Evolutionary conservation across 2,113 vertebrate species (phyloP).

Genomic region (Garra rufa): DNA sequence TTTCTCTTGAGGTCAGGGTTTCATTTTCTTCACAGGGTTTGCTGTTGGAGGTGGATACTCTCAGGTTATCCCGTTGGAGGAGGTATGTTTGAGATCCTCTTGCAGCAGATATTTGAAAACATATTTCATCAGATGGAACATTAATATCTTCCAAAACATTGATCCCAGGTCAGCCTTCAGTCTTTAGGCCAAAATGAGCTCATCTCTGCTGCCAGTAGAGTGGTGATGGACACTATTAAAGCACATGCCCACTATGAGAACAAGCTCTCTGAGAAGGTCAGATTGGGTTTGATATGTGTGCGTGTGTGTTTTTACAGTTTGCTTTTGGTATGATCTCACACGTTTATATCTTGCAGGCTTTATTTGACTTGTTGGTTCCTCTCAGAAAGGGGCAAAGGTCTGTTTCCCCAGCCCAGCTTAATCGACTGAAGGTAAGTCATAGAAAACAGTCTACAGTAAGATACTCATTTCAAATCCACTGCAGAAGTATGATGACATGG

Average conservation of each 20-base stretch:
- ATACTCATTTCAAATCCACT: background rate
- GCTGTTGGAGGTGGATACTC: constrained; percentile 88
- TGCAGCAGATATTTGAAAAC: background rate
- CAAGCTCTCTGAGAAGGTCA: constrained; percentile 84
- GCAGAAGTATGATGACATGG: background rate
- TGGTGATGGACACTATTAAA: constrained; percentile 82
- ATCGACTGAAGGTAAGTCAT: constrained; percentile 75
- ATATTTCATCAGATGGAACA: background rate
- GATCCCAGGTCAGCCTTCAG: constrained; percentile 84
- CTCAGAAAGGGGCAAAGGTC: constrained; percentile 73
- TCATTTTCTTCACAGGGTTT: constrained; percentile 71
- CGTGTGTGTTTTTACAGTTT: background rate
- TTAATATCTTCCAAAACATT: background rate
- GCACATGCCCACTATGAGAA: constrained; percentile 83
- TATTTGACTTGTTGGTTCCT: constrained; percentile 86
- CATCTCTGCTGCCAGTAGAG: constrained; percentile 84
- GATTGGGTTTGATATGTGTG: background rate
- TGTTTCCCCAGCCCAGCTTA: constrained; percentile 83
- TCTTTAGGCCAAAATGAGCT: constrained; percentile 86
- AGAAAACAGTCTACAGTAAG: background rate
- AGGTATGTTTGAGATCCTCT: constrained; percentile 71
- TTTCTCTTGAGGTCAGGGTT: background rate
- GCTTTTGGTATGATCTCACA: background rate
- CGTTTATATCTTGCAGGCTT: constrained; percentile 63
- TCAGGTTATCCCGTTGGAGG: constrained; percentile 86